These are phyloP conservation scores for Agrotis exclamationis DNA, from an alignment of 2,888 invertebrate species.

Conservation along the genomic window DNA sequence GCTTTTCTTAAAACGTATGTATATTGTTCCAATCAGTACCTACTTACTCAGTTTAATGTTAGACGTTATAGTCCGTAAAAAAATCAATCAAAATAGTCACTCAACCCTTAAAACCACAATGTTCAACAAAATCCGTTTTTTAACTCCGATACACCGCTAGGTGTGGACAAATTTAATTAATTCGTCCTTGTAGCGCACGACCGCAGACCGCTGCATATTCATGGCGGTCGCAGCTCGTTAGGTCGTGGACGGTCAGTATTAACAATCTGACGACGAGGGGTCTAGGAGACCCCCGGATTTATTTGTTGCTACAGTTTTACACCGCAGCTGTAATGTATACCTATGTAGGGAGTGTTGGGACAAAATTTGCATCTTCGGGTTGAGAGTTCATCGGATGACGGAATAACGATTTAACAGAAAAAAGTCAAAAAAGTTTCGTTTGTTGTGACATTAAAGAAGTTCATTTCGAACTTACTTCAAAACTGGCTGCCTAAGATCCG, in stretches of 20 bases:
- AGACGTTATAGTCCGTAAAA: not conserved
- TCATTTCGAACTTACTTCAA: too few relatives aligned
- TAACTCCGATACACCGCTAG: conserved; percentile 45
- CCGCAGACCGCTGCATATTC: conserved; percentile 83
- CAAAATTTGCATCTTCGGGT: conserved; percentile 28
- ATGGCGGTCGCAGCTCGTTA: conserved; percentile 89
- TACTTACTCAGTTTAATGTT: not conserved
- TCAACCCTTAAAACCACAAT: conserved; percentile 9
- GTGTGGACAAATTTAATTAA: conserved; percentile 83
- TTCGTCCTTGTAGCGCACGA: conserved; percentile 75
- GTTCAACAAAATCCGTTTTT: conserved; percentile 47
- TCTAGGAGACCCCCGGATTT: conserved; percentile 50
- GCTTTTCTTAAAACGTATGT: not conserved
- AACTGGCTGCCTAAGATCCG: too few relatives aligned
- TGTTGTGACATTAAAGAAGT: not conserved
- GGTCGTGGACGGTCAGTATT: conserved; percentile 86
- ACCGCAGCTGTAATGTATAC: conserved; percentile 30
- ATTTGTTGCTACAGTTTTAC: conserved; percentile 57
- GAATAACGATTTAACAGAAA: not conserved
- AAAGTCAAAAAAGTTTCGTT: too few relatives aligned
- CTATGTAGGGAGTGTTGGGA: conserved; percentile 27
- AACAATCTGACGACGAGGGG: conserved; percentile 80
- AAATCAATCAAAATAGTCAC: not conserved
- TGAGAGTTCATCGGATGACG: conserved; percentile 23
- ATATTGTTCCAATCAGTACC: not conserved